Percentiles rank a stretch among this genome's conserved stretches.
These are phyloP conservation scores for Raja brachyura DNA, from an alignment of 2,113 vertebrate genomes.

Conservation along the genomic window DNA sequence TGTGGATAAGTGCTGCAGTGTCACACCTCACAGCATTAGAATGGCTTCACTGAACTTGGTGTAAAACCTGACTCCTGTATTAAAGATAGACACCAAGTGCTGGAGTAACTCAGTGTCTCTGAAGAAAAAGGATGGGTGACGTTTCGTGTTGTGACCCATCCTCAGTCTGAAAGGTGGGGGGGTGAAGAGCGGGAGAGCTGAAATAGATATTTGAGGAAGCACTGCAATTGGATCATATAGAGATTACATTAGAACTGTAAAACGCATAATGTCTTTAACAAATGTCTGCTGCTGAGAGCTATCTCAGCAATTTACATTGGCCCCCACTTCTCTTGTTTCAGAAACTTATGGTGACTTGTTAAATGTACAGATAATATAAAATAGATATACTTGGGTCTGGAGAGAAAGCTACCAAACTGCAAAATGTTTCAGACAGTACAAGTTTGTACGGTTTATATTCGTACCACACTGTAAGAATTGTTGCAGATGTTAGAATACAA, in stretches of 20 bases:
- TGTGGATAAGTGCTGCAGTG: too few species aligned
- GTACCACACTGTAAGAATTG: background rate
- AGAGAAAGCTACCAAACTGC: background rate
- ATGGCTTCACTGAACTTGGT: too few species aligned
- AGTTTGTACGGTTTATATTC: background rate
- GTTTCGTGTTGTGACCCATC: too few species aligned
- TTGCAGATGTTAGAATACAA: background rate
- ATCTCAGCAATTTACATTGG: background rate
- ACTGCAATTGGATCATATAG: background rate
- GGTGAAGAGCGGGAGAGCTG: background rate
- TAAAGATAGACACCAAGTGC: too few species aligned
- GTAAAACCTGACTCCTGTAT: conserved; percentile 9
- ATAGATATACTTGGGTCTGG: background rate
- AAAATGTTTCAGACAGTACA: background rate
- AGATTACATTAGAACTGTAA: background rate
- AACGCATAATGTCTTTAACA: background rate
- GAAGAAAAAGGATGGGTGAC: too few species aligned
- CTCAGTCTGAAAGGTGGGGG: too few species aligned
- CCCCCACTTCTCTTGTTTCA: background rate
- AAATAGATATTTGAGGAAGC: background rate
- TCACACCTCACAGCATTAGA: too few species aligned
- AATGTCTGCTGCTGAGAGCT: background rate
- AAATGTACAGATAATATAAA: background rate
- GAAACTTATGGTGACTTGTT: background rate
- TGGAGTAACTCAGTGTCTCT: too few species aligned